Evolutionary conservation across 1,140 invertebrate genomes (phyloP), one percentile per base, ranked within the genome.

Genomic region (Tachypleus tridentatus): DNA sequence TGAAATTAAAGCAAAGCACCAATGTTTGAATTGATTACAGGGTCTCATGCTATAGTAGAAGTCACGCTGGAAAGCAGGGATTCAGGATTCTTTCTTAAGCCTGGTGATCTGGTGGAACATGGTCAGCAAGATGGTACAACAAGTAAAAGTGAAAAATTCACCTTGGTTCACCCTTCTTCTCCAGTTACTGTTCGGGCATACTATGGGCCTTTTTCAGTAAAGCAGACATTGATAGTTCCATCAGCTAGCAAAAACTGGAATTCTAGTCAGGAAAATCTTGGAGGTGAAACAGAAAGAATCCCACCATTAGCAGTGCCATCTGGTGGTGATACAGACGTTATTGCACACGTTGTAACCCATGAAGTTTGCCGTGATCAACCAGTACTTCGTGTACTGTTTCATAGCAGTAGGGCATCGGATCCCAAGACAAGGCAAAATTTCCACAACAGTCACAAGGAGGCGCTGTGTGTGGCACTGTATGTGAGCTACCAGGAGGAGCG

Each of bases 181-280:
- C 88, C 91, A 5, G 87, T 89, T 1, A 91, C 89, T 0, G 86
- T 95, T 4, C 79, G 89, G 10, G 90, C 91, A 6, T 90, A 87
- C 5, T 94, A 93, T 72, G 92, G 92, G 4, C 91, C 91, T 3
- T 94, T 94, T 77, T 91, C 88, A 67, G 93, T 90, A 50, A 93
- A 93, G 72, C 90, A 94, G 77, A 93, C 50, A 9, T 58, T 47
- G 9, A 56, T 29, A 52, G 64, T 87, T 91, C 9, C 88, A 88
- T 0, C 88, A 90, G 74, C 85, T 87, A 0, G 76, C 88, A 67
- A 86, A 84, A 65, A 73, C 76, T 9, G 57, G 67, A 8, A 60
- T 64, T 61, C 8, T 66, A 64, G n/a, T 53, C 62, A n/a, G 69
- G 63, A 79, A 29, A 71, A 75, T 52, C 64, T 11, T 29, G 65